A percentile compares a stretch with the other conserved stretches of the same genome.
Conservation (phyloP, 2,888 invertebrate genomes). For the Agrochola litura region DNA sequence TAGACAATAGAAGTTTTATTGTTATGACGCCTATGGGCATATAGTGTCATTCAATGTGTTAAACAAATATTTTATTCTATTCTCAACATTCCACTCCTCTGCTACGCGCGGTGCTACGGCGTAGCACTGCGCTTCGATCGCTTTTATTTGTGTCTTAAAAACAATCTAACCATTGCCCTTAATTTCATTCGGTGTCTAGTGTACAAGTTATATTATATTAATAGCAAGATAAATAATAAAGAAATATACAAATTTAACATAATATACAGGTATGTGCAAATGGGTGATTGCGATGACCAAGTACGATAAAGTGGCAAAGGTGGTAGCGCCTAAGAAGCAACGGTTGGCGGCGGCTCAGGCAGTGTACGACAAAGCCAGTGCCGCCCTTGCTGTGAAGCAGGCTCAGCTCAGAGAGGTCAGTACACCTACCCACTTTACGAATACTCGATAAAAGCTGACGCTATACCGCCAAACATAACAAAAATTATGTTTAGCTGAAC, state of each 20-base stretch:
- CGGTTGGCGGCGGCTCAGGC: conserved; percentile 97
- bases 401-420: conserved; percentile 92
- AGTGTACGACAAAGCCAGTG: conserved; percentile 93
- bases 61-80: no score
- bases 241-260: not conserved
- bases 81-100: no score
- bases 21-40: no score
- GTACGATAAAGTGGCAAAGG: conserved; percentile 97
- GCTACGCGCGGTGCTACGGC: no score
- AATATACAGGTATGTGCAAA: conserved; percentile 93
- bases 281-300: conserved; percentile 99
- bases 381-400: conserved; percentile 94
- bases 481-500: not conserved
- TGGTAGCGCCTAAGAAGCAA: conserved; percentile 97
- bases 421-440: not conserved
- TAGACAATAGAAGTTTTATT: no score
- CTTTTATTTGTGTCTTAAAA: not conserved
- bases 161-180: not conserved
- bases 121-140: no score
- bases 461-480: not conserved
- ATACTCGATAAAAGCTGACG: not conserved
- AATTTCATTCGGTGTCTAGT: not conserved
- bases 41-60: no score
- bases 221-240: not conserved
- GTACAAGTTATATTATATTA: not conserved